Conservation (phyloP, 92 coral and sea anemone genomes). For the Phymanthus crucifer region DNA sequence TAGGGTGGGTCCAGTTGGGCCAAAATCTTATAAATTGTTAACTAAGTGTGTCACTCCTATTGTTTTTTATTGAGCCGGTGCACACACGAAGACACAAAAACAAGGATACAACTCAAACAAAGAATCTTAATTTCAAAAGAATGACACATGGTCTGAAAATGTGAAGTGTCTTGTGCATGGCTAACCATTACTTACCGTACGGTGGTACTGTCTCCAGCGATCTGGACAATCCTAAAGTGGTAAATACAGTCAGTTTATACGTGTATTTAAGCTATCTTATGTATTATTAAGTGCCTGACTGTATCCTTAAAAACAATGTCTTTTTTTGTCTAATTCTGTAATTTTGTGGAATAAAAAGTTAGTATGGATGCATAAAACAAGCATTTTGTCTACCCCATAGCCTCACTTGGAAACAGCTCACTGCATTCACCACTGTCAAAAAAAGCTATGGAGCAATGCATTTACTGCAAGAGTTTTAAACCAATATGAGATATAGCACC, state of each 20-base stretch:
- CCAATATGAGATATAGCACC: neutral
- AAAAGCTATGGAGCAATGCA: no score
- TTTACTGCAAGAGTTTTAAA: no score
- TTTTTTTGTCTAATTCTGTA: neutral
- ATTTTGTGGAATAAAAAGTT: no score
- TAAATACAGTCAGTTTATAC: neutral
- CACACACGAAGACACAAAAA: no score
- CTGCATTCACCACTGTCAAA: no score
- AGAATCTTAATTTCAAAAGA: neutral
- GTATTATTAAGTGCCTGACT: neutral
- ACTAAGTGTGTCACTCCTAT: neutral
- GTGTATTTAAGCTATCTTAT: neutral
- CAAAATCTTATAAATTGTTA: no score
- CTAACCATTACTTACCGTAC: slow-evolving; percentile 65
- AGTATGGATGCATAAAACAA: no score
- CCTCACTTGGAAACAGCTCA: no score
- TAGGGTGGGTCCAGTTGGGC: no score
- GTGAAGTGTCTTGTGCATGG: neutral
- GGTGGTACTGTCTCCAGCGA: slow-evolving; percentile 91
- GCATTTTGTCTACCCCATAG: no score
- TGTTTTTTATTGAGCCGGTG: neutral
- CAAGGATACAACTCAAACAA: no score
- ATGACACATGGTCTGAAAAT: no score
- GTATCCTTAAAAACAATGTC: neutral
- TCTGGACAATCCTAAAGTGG: slow-evolving; percentile 82